Evolutionary conservation across 2,797 vertebrate genomes (phyloP).

Genomic region (Acestrorhynchus altus): DNA sequence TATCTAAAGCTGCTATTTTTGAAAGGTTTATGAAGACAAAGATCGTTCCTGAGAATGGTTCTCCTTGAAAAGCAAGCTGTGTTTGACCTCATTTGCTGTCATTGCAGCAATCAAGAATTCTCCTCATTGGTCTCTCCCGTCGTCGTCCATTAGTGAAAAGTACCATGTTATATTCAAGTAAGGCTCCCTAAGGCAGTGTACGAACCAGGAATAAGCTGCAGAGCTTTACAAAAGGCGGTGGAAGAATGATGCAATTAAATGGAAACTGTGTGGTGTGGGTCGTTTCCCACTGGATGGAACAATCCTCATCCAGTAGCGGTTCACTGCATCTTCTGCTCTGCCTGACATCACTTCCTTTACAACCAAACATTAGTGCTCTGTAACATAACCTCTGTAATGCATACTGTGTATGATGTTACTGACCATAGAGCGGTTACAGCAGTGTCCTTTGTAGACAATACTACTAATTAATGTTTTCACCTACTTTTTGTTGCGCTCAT

Average conservation of each 20-base stretch:
- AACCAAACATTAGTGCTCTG: neutral
- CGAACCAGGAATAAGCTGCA: slow-evolving; percentile 13
- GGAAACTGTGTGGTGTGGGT: slow-evolving; percentile 60
- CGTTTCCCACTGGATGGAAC: slow-evolving; percentile 46
- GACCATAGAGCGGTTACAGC: too few relatives aligned
- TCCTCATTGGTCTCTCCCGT: neutral
- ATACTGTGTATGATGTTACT: neutral
- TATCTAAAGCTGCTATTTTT: neutral
- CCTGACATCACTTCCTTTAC: slow-evolving; percentile 44
- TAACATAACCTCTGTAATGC: neutral
- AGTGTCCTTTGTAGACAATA: too few relatives aligned
- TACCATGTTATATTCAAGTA: slow-evolving; percentile 1
- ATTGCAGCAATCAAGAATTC: neutral
- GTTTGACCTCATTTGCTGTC: slow-evolving; percentile 6
- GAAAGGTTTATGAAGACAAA: neutral
- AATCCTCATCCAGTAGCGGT: slow-evolving; percentile 37
- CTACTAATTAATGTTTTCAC: too few relatives aligned
- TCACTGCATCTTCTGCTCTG: slow-evolving; percentile 5
- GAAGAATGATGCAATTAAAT: slow-evolving; percentile 73
- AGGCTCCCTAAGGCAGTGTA: neutral
- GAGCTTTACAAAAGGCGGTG: slow-evolving; percentile 15
- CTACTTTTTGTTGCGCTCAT: too few relatives aligned
- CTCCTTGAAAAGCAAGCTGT: neutral
- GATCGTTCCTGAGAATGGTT: neutral
- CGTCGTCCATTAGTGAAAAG: neutral